Evolutionary conservation across 2,797 vertebrate species (phyloP), one percentile per base, ranked within the genome.

Genomic region (Pristis pectinata): DNA sequence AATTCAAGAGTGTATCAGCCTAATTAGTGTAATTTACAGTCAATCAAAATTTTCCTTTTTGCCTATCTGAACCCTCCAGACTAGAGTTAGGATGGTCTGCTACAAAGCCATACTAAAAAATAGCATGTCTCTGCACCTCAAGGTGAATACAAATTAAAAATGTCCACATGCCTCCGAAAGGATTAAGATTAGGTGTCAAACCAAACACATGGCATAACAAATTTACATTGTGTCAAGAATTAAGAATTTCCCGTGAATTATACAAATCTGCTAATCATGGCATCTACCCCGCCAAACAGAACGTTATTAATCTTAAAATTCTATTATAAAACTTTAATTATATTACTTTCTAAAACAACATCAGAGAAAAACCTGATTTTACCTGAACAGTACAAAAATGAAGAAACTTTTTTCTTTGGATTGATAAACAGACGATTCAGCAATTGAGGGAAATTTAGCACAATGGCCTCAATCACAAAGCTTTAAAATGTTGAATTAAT

Each of bases 161-260:
- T 94, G 70, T 76, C 70, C 92, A 94, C 92, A 94, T 94, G 92
- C 27, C 44, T 76, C 34, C 44, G 94, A 41, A 94, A 94, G 92
- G 70, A 76, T 76, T 76, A 94, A 13, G 70, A 94, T 94, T 44
- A 53, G 49, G 27, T 34, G 11, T 76, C 44, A 76, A 19, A 3
- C 44, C 70, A 76, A 53, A 94, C 70, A 76, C 70, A 94, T n/a
- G 92, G 70, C 30, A 30, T 44, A 76, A 13, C 72, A 56, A 94
- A 94, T n/a, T 44, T 53, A 22, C 44, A 56, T 8, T 70, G 34
- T 53, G 41, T 30, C 92, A n/a, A 17, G 70, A 56, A 56, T 76
- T 8, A n/a, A 74, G 41, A 30, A 76, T 41, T n/a, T 89, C 56
- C 27, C 1, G 17, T 37, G 56, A 89, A 37, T 64, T 91, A n/a